A percentile compares a stretch with the other conserved stretches of the same genome.
phyloP scores from a whole-genome alignment of 2,113 vertebrate genomes.

The Pollimyrus isidori region DNA sequence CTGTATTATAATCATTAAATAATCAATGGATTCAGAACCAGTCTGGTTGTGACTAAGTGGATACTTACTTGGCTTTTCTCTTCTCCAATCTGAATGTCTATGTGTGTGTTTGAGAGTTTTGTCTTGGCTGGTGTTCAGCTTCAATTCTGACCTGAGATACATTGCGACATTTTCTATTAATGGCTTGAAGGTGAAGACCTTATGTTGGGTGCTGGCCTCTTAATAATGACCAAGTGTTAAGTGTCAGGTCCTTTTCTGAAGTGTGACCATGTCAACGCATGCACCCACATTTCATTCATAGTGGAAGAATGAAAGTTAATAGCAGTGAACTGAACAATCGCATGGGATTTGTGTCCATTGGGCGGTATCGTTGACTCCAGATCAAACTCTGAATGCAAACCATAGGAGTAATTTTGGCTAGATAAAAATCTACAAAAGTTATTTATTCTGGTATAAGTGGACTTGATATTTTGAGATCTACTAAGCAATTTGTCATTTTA shows the following conservation, averaged over 20 bases:
- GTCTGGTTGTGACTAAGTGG: constrained; percentile 19
- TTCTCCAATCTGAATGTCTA: background rate
- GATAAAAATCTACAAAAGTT: background rate
- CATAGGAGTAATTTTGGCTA: background rate
- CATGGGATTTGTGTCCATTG: background rate
- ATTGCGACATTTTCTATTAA: background rate
- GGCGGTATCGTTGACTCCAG: background rate
- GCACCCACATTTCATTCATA: background rate
- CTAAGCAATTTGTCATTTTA: too few relatives aligned
- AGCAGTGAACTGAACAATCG: background rate
- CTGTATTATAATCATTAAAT: constrained; percentile 26
- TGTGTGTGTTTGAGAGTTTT: background rate
- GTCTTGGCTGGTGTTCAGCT: background rate
- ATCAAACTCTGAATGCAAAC: background rate
- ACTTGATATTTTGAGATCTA: too few relatives aligned
- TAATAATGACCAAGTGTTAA: background rate
- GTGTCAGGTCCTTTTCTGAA: background rate
- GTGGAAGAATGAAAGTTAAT: background rate
- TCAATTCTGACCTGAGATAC: background rate
- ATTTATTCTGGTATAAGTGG: background rate
- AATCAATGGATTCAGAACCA: constrained; percentile 21
- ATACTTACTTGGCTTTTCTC: constrained; percentile 10
- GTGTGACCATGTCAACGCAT: background rate
- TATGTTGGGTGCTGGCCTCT: background rate
- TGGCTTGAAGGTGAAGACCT: background rate